Percentiles rank a stretch among this genome's conserved stretches.
These are phyloP conservation scores for Myotis pilosus DNA, from an alignment of 2,797 vertebrate genomes.

Conservation along the genomic window DNA sequence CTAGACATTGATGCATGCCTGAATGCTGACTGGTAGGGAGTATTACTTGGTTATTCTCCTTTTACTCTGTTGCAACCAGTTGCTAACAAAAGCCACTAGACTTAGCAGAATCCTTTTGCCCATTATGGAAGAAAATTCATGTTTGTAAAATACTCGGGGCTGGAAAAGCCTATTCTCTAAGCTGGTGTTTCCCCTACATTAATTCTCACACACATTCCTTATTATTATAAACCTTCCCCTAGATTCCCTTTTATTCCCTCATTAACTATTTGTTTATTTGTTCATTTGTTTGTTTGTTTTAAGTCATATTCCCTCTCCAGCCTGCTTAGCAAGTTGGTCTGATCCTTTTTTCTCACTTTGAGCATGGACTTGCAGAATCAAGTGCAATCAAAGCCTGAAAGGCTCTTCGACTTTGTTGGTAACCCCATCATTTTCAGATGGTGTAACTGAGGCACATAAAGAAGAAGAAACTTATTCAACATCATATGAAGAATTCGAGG, in stretches of 20 bases:
- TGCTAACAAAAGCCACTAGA: not conserved
- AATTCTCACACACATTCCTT: constrained; percentile 10
- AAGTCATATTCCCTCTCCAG: not conserved
- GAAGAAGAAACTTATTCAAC: not conserved
- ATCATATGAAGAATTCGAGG: not conserved
- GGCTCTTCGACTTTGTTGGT: not conserved
- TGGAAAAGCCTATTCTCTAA: not conserved
- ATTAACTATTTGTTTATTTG: not conserved
- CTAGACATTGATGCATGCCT: not conserved
- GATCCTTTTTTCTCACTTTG: not conserved
- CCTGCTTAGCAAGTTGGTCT: not conserved
- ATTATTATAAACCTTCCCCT: not conserved
- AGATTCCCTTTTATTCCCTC: not conserved
- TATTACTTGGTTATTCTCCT: not conserved
- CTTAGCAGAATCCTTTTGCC: not conserved
- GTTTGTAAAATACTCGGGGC: not conserved
- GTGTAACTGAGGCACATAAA: constrained; percentile 22
- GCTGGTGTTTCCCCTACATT: not conserved
- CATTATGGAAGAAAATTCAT: not conserved
- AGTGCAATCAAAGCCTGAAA: not conserved
- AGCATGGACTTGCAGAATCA: not conserved
- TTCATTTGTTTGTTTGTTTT: not conserved
- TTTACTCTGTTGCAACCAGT: constrained; percentile 5
- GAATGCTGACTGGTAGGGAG: not conserved
- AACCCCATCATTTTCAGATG: not conserved